These are phyloP conservation scores for Eubucco bourcierii DNA, from an alignment of 2,113 vertebrate genomes.

Conservation along the genomic window DNA sequence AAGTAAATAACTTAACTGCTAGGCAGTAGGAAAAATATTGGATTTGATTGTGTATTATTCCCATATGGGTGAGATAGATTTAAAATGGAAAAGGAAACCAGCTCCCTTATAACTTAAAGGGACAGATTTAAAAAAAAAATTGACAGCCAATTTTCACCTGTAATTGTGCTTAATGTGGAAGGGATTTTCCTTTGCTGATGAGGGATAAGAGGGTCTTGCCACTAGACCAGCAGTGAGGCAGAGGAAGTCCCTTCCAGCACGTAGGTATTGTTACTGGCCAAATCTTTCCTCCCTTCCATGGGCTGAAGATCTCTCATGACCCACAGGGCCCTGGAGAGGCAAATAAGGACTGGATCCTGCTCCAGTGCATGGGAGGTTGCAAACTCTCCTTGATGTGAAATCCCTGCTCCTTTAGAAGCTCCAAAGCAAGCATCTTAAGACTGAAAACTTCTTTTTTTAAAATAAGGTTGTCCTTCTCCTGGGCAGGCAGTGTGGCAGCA, in stretches of 20 bases:
- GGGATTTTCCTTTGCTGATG: conserved; percentile 54
- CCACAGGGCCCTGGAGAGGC: neutral
- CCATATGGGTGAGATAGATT: conserved; percentile 56
- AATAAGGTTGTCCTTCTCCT: neutral
- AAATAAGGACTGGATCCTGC: neutral
- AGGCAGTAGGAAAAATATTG: conserved; percentile 63
- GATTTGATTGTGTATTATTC: conserved; percentile 63
- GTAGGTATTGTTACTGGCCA: neutral
- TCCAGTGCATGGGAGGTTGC: neutral
- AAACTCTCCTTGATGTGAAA: neutral
- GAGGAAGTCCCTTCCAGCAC: neutral
- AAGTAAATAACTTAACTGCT: conserved; percentile 68
- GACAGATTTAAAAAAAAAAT: conserved; percentile 57
- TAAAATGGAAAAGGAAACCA: conserved; percentile 61
- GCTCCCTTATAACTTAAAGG: conserved; percentile 54
- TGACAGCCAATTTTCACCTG: conserved; percentile 42
- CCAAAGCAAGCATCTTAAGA: neutral
- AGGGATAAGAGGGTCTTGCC: conserved; percentile 59
- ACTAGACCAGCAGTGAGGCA: neutral
- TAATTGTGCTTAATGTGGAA: conserved; percentile 50
- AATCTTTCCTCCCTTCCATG: neutral
- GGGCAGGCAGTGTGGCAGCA: neutral
- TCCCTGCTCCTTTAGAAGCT: neutral
- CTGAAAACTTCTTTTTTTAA: neutral
- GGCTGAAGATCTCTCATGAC: neutral